Base-by-base conservation (phyloP, 2,888 invertebrate species). In the Amblyjoppa fuscipennis region DNA sequence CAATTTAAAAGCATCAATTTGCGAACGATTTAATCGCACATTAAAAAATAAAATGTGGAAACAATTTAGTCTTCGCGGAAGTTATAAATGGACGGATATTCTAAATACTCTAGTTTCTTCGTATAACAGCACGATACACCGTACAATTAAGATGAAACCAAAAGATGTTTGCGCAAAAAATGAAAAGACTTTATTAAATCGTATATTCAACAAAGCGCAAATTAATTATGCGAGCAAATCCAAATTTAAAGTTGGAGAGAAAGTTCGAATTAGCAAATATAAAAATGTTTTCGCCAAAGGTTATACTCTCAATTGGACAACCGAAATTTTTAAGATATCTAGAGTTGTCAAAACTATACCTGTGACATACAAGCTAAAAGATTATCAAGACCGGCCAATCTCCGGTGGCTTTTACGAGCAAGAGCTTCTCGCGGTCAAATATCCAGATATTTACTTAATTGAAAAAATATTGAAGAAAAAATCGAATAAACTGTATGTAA, bases 1-100 rank as follows among this genome's bases (percentile, higher is more conserved):
- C 41, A 84, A 79, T 45, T 20, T 87, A 13, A 93, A 93, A 85
- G 91, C 91, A 38, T 31, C 1, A 31, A 31, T 31, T 31, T 31
- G 1, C 3, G 28, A 31, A 31, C 28, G 28, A 2, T 31, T 31
- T 31, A 31, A 31, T 31, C 28, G 28, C 28, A 31, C 28, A 31
- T 31, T 31, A 31, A 31, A 31, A 31, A 31, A 31, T 31, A 31
- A 31, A 31, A 31, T 31, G 28, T 31, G 28, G 28, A 31, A 31
- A 31, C 53, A 70, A 31, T 89, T 89, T 28, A 87, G 81, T 74
- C 56, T 90, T 11, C 85, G 79, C 16, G 88, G 88, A 4, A 88
- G 68, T 25, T 88, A 88, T 68, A 88, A 88, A 20, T 90, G 89
- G 89, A 13, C 85, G 0, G 68, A 89, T 41, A 87, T 88, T 49